Base-by-base conservation (phyloP, 1,140 invertebrate species). In the Panagrolaimus sp. region DNA sequence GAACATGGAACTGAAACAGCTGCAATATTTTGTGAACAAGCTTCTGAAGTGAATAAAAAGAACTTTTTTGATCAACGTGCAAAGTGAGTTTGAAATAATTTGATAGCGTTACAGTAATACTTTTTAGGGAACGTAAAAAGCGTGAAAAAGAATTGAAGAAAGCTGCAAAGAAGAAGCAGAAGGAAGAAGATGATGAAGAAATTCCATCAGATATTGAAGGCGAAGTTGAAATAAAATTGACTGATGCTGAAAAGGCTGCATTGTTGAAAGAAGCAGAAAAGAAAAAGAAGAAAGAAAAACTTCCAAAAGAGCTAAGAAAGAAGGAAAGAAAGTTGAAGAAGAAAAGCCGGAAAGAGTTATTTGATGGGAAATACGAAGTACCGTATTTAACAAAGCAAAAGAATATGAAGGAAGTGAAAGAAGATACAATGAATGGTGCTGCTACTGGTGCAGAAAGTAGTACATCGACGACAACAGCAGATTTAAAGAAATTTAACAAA, bases 1-100 rank as follows among this genome's bases (percentile, higher is more conserved):
- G 43, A 71, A 26, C 68, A 82, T 43, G 78, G 75, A 2, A 81
- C 79, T 21, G 79, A 81, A 70, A 81, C 79, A 9, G 79, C 71
- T 1, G 77, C 76, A 2, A 75, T 81, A 9, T 81, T 81, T 65
- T 21, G 71, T 44, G 76, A 69, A 38, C 32, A 65, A 14, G 47
- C 69, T 5, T 70, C 63, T 0, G 72, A 73, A 65, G 45, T 74
- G 12, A 77, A 65, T 44, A 74, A 64, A 47, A 58, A 69, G 17
- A 79, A 80, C 58, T 79, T 72, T 46, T 79, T 79, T 45, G 78
- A 83, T 68, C 44, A 75, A 58, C 69, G 32, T 9, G 65, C 24
- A n/a, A n/a, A n/a, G n/a, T n/a, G n/a, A n/a, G n/a, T n/a, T n/a
- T n/a, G n/a, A n/a, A n/a, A n/a, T n/a, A n/a, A n/a, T n/a, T n/a